phyloP scores from a whole-genome alignment of 2,888 invertebrate genomes.

The Schizotus pectinicornis region DNA sequence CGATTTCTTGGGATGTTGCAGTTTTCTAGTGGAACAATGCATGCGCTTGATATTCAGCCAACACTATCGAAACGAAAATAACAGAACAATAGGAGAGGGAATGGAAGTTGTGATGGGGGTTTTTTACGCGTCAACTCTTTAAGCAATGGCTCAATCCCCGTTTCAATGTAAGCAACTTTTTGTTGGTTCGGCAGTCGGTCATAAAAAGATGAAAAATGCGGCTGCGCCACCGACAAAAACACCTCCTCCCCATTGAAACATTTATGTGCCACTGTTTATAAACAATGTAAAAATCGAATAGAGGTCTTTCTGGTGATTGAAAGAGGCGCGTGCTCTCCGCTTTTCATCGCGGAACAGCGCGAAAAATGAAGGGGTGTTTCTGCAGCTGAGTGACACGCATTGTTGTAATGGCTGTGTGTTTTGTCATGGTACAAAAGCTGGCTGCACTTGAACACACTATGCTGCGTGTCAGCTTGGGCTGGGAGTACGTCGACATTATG shows the following conservation, averaged over 20 bases:
- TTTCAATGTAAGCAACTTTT: slow-evolving; percentile 9
- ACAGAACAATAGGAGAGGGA: background rate
- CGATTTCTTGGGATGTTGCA: background rate
- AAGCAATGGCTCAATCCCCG: slow-evolving; percentile 11
- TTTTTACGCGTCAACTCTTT: slow-evolving; percentile 9
- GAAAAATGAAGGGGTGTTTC: slow-evolving; percentile 20
- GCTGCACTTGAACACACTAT: slow-evolving; percentile 26
- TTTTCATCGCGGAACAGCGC: slow-evolving; percentile 9
- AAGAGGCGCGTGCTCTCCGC: slow-evolving; percentile 11
- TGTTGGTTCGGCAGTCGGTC: background rate
- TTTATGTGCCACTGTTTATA: slow-evolving; percentile 14
- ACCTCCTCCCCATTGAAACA: slow-evolving; percentile 7
- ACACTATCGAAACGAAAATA: background rate
- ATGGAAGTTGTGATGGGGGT: slow-evolving; percentile 7
- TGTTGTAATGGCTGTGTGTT: slow-evolving; percentile 30
- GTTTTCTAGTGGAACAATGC: slow-evolving; percentile 1
- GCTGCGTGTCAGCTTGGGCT: slow-evolving; percentile 15
- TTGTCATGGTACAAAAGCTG: slow-evolving; percentile 27
- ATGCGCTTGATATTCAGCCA: slow-evolving; percentile 18
- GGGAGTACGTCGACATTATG: slow-evolving; percentile 23
- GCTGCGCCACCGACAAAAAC: slow-evolving; percentile 4
- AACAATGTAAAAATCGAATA: slow-evolving; percentile 19
- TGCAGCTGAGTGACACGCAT: slow-evolving; percentile 28
- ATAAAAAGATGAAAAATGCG: slow-evolving; percentile 14
- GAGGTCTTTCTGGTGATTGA: slow-evolving; percentile 16